Conservation (phyloP, 92 coral and sea anemone species). For the Pocillopora grandis region DNA sequence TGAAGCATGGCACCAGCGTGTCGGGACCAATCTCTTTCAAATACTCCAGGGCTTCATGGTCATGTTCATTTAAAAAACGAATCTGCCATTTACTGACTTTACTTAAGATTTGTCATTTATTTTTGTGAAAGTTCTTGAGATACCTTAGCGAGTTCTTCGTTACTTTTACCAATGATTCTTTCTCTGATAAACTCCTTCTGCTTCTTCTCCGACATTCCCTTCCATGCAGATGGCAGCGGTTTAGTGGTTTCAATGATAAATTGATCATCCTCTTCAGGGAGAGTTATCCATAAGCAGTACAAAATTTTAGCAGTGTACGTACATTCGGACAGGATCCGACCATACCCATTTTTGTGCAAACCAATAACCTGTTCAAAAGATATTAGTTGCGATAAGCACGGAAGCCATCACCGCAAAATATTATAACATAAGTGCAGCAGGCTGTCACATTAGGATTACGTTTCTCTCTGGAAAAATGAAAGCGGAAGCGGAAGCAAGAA, state of each 20-base stretch:
- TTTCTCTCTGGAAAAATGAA: too few relatives aligned
- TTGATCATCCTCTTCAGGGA: slow-evolving; percentile 71
- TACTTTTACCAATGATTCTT: slow-evolving; percentile 73
- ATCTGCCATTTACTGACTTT: too few relatives aligned
- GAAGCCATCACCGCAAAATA: too few relatives aligned
- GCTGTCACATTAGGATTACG: too few relatives aligned
- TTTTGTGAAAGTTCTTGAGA: neutral
- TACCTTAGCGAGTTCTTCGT: slow-evolving; percentile 77
- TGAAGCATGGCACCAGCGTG: slow-evolving; percentile 80
- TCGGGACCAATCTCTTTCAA: slow-evolving; percentile 87
- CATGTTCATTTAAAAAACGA: slow-evolving; percentile 25
- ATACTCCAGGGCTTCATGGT: slow-evolving; percentile 71
- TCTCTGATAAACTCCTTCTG: slow-evolving; percentile 60
- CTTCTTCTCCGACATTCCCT: slow-evolving; percentile 11
- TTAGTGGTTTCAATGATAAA: slow-evolving; percentile 69
- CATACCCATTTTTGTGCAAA: slow-evolving; percentile 84
- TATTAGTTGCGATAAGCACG: too few relatives aligned
- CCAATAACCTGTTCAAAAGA: slow-evolving; percentile 72
- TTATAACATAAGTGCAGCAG: too few relatives aligned
- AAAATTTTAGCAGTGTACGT: slow-evolving; percentile 79
- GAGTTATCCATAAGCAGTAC: slow-evolving; percentile 79
- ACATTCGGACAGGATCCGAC: slow-evolving; percentile 85
- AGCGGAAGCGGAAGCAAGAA: too few relatives aligned
- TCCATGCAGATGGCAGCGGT: slow-evolving; percentile 53
- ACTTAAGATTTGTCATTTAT: too few relatives aligned